A percentile compares a stretch with the other conserved stretches of the same genome.
phyloP scores from a whole-genome alignment of 2,888 invertebrate species.

The Nemotelus pantherinus region DNA sequence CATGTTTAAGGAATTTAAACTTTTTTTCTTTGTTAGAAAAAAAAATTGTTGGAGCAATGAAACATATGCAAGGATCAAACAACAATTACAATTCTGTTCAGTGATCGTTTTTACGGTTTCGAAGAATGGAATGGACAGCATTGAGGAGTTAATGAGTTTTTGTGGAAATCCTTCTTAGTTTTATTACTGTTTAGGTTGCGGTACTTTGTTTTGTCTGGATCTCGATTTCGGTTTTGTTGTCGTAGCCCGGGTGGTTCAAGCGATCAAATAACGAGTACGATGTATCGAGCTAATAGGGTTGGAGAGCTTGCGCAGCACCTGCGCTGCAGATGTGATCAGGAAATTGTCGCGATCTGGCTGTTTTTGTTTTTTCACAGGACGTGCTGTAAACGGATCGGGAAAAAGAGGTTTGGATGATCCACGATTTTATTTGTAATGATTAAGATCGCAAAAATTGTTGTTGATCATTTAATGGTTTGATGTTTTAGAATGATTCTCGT shows the following conservation, averaged over 20 bases:
- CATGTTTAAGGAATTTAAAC: neutral
- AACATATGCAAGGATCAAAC: neutral
- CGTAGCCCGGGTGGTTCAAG: neutral
- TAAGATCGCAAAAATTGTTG: too few relatives aligned
- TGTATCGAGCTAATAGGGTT: neutral
- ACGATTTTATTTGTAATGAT: too few relatives aligned
- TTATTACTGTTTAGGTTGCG: neutral
- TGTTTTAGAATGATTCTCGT: too few relatives aligned
- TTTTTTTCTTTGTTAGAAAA: neutral
- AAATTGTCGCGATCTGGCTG: too few relatives aligned
- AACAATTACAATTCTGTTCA: neutral
- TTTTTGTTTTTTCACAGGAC: too few relatives aligned
- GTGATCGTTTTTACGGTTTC: neutral
- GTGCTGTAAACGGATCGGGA: too few relatives aligned
- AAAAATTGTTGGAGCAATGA: neutral
- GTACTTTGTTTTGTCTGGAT: too few relatives aligned
- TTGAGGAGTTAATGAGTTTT: neutral
- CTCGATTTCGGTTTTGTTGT: neutral
- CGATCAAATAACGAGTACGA: neutral
- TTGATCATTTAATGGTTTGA: too few relatives aligned
- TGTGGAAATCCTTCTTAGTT: neutral
- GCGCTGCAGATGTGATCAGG: neutral
- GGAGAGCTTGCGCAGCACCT: neutral
- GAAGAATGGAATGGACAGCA: neutral
- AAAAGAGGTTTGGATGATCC: too few relatives aligned